Conservation (phyloP, 2,888 invertebrate species). For the Eucera pruinosa region DNA sequence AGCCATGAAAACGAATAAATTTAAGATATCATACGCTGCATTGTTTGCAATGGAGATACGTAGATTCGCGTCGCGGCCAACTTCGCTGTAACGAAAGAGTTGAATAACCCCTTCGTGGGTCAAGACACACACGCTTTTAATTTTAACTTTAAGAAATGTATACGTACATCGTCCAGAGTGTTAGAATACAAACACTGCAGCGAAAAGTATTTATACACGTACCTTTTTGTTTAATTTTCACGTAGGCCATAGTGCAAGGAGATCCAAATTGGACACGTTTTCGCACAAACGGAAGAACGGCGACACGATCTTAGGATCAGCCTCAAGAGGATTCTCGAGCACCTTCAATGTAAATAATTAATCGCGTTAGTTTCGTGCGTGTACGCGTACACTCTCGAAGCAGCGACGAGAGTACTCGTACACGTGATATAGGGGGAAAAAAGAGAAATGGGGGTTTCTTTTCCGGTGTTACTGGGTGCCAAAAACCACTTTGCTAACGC, state of each 20-base stretch:
- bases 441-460: slow-evolving; percentile 6
- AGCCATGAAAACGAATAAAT: too few species aligned
- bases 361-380: slow-evolving; percentile 28
- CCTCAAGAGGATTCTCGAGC: slow-evolving; percentile 39
- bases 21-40: too few species aligned
- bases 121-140: too few species aligned
- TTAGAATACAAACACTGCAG: too few species aligned
- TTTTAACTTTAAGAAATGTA: too few species aligned
- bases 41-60: too few species aligned
- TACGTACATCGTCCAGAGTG: too few species aligned
- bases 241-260: slow-evolving; percentile 44
- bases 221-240: slow-evolving; percentile 9
- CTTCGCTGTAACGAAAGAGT: too few species aligned
- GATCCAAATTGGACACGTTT: slow-evolving; percentile 58
- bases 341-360: slow-evolving; percentile 60
- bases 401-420: slow-evolving; percentile 13
- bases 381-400: slow-evolving; percentile 27
- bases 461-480: slow-evolving; percentile 57
- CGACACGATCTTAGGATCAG: slow-evolving; percentile 45
- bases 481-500: slow-evolving; percentile 55
- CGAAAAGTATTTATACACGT: neutral
- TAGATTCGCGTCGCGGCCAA: too few species aligned
- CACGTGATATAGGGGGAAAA: slow-evolving; percentile 7
- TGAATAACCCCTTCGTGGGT: too few species aligned
- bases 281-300: slow-evolving; percentile 52